Conservation (phyloP, 2,888 invertebrate genomes). For the Caenorhabditis parvicauda region DNA sequence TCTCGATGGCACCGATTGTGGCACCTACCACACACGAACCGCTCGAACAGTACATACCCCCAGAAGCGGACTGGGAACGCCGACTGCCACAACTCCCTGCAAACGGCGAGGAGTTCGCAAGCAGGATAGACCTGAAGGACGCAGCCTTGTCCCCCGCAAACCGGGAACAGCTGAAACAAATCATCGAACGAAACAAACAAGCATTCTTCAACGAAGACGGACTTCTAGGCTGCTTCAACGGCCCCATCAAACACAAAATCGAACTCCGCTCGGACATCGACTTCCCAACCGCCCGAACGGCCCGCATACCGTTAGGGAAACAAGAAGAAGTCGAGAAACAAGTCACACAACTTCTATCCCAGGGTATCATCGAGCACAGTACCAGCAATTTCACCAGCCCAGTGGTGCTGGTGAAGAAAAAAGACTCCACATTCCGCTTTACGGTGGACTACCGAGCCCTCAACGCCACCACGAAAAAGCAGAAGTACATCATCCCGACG, state of each 20-base stretch:
- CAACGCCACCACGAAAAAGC: conserved; percentile 12
- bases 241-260: conserved; percentile 13
- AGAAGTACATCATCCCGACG: conserved; percentile 7
- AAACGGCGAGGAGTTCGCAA: too few species aligned
- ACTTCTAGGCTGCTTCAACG: conserved; percentile 11
- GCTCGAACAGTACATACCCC: too few species aligned
- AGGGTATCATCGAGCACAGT: conserved; percentile 8
- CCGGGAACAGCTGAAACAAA: neutral
- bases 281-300: neutral
- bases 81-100: too few species aligned
- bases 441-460: conserved; percentile 18
- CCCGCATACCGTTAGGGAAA: conserved; percentile 10
- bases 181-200: conserved; percentile 1
- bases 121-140: too few species aligned
- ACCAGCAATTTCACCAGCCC: conserved; percentile 7
- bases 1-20: too few species aligned
- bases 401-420: conserved; percentile 20
- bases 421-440: conserved; percentile 10
- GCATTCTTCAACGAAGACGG: conserved; percentile 21
- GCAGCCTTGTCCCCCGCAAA: too few species aligned
- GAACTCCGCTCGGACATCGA: neutral
- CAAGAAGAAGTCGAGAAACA: conserved; percentile 8
- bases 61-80: too few species aligned
- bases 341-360: conserved; percentile 5
- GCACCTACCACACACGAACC: too few species aligned